Conservation (phyloP, 1,140 invertebrate genomes). For the Drosophila lowei region DNA sequence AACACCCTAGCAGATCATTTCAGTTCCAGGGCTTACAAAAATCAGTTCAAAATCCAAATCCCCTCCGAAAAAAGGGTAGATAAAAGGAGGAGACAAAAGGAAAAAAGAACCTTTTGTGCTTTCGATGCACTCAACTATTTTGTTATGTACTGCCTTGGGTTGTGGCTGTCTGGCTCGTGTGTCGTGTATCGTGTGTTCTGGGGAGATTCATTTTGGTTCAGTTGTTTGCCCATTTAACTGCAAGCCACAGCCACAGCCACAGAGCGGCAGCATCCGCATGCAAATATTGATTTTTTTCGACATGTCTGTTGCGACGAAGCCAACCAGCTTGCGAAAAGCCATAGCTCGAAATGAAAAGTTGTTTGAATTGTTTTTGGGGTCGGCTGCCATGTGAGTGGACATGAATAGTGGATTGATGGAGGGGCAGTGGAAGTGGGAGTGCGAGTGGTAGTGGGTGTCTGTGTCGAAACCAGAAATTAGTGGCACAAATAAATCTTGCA, state of each 20-base stretch:
- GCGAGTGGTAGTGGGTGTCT: not conserved
- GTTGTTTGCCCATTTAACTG: slow-evolving; percentile 65
- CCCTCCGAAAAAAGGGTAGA: not conserved
- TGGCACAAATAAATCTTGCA: slow-evolving; percentile 29
- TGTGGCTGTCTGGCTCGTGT: slow-evolving; percentile 9
- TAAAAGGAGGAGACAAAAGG: not conserved
- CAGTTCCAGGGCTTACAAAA: too few relatives aligned
- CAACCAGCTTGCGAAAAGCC: slow-evolving; percentile 18
- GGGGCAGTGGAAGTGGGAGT: not conserved
- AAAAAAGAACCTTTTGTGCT: slow-evolving; percentile 9
- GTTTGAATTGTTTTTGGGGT: slow-evolving; percentile 29
- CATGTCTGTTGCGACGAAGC: slow-evolving; percentile 5
- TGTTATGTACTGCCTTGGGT: slow-evolving; percentile 27
- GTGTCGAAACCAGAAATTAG: slow-evolving; percentile 39
- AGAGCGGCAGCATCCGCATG: slow-evolving; percentile 21
- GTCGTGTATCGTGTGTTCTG: not conserved
- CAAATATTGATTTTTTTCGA: slow-evolving; percentile 69
- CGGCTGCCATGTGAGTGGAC: slow-evolving; percentile 10
- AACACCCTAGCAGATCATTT: not conserved
- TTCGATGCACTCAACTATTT: slow-evolving; percentile 46
- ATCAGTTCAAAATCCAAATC: too few relatives aligned
- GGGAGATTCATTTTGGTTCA: slow-evolving; percentile 46
- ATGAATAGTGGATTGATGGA: slow-evolving; percentile 21
- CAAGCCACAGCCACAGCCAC: slow-evolving; percentile 29
- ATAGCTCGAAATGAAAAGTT: slow-evolving; percentile 30